Conservation (phyloP, 2,113 vertebrate species). For the Butastur rufipennis region DNA sequence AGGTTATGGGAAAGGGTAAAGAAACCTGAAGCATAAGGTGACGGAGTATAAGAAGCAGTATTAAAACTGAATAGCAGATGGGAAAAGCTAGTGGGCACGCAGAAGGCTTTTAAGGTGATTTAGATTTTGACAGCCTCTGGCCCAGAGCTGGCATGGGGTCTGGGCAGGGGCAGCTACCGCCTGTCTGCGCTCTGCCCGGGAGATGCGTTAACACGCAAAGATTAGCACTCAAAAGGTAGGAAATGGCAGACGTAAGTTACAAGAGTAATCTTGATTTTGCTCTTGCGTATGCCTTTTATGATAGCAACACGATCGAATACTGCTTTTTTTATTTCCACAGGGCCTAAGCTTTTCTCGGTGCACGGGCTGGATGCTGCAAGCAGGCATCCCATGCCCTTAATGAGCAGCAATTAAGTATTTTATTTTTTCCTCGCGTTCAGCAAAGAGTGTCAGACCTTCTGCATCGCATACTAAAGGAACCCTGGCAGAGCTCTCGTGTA, state of each 20-base stretch:
- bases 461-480: rapidly evolving
- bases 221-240: neutral
- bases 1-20: neutral
- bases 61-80: neutral
- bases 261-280: neutral
- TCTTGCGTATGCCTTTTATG: neutral
- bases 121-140: neutral
- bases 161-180: neutral
- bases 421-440: neutral
- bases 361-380: neutral
- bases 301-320: neutral
- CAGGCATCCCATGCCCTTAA: neutral
- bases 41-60: neutral
- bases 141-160: rapidly evolving
- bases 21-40: neutral
- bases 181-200: neutral
- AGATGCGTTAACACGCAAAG: neutral
- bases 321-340: rapidly evolving
- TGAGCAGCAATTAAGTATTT: neutral
- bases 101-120: neutral
- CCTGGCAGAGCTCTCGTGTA: rapidly evolving
- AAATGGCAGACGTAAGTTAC: rapidly evolving
- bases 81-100: neutral
- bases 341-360: neutral
- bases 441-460: rapidly evolving